Evolutionary conservation across 2,797 vertebrate genomes (phyloP).

Genomic region (Hylomyscus alleni): DNA sequence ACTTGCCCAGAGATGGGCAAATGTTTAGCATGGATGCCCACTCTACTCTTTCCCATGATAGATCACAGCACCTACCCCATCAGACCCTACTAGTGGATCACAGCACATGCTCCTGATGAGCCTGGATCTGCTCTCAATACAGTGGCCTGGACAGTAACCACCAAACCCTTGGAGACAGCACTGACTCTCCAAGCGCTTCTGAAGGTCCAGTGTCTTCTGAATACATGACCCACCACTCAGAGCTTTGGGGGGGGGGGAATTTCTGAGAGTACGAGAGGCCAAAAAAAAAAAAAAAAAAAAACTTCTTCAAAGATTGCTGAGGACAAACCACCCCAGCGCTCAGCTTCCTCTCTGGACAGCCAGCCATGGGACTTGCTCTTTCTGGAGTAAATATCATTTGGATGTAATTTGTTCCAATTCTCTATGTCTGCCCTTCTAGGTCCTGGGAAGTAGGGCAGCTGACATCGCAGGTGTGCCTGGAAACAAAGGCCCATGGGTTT

Average conservation of each 20-base stretch:
- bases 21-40: background rate
- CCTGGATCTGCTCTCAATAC: background rate
- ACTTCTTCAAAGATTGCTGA: background rate
- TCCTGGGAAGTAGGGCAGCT: background rate
- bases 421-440: background rate
- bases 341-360: background rate
- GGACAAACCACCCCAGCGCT: background rate
- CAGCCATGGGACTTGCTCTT: background rate
- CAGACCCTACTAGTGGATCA: slow-evolving; percentile 66
- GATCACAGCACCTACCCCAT: slow-evolving; percentile 4
- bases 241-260: background rate
- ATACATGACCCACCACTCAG: background rate
- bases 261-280: background rate
- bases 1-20: background rate
- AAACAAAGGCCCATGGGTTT: background rate
- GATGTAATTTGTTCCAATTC: background rate
- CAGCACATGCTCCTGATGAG: background rate
- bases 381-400: background rate
- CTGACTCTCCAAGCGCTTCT: no score
- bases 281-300: no score
- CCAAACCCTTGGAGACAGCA: background rate
- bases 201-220: background rate
- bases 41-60: background rate
- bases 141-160: background rate
- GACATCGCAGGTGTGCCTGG: background rate